phyloP scores from a whole-genome alignment of 2,113 vertebrate species.

The Poeciliopsis occidentalis region DNA sequence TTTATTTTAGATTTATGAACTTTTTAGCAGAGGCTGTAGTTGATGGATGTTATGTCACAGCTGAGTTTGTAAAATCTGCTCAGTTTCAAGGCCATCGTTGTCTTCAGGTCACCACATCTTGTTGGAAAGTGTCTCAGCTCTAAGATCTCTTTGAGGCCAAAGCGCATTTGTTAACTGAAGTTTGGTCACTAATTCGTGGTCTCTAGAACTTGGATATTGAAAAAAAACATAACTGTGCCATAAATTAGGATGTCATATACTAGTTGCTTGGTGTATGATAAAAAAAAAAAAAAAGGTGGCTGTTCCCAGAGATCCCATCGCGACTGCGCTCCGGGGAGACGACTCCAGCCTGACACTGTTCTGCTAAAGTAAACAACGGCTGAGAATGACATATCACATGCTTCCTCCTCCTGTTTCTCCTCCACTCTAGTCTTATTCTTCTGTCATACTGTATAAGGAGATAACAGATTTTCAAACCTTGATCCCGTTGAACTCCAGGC shows the following conservation, averaged over 20 bases:
- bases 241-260: slow-evolving; percentile 54
- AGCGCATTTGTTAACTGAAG: neutral
- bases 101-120: no score
- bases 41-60: no score
- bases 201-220: slow-evolving; percentile 13
- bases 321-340: slow-evolving; percentile 50
- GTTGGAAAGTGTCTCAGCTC: neutral
- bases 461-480: slow-evolving; percentile 28
- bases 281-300: slow-evolving; percentile 24
- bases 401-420: slow-evolving; percentile 24
- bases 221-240: slow-evolving; percentile 21
- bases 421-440: slow-evolving; percentile 21
- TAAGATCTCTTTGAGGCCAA: neutral
- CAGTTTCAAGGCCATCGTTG: no score
- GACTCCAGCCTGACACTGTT: slow-evolving; percentile 42
- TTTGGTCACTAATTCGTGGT: slow-evolving; percentile 4
- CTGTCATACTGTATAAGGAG: slow-evolving; percentile 11
- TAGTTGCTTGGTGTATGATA: slow-evolving; percentile 42
- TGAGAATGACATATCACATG: slow-evolving; percentile 51
- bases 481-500: slow-evolving; percentile 20
- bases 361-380: slow-evolving; percentile 53
- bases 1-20: neutral
- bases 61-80: no score
- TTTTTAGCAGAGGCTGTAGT: neutral
- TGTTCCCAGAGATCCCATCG: slow-evolving; percentile 23